These are phyloP conservation scores for Bagarius yarrelli DNA, from an alignment of 2,113 vertebrate species.

Conservation along the genomic window DNA sequence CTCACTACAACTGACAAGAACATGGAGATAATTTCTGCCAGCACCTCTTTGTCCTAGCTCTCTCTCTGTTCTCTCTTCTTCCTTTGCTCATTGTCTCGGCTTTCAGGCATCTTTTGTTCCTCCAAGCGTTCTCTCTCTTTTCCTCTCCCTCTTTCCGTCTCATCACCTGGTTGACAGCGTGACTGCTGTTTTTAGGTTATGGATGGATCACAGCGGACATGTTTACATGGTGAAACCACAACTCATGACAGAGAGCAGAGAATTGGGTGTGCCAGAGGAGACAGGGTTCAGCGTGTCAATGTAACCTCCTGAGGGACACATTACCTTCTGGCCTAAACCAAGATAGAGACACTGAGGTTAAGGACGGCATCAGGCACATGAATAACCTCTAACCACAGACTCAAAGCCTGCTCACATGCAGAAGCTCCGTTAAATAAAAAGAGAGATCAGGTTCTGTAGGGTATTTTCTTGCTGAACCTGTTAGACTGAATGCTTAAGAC, in stretches of 20 bases:
- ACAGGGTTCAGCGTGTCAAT: constrained; percentile 40
- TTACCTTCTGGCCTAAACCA: constrained; percentile 44
- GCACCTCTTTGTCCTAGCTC: background rate
- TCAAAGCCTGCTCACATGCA: constrained; percentile 18
- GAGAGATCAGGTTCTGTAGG: background rate
- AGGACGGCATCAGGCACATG: constrained; percentile 12
- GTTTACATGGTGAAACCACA: constrained; percentile 38
- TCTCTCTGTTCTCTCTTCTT: background rate
- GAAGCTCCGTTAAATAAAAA: background rate
- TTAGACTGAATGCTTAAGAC: background rate
- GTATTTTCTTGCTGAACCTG: background rate
- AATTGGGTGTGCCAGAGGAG: constrained; percentile 24
- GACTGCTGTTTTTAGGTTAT: constrained; percentile 46
- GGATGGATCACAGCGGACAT: constrained; percentile 31
- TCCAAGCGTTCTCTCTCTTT: background rate
- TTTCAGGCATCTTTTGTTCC: background rate
- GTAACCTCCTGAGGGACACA: constrained; percentile 48
- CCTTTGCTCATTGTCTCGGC: background rate
- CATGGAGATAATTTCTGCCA: background rate
- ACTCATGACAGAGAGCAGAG: constrained; percentile 33
- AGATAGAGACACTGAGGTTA: constrained; percentile 43
- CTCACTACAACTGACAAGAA: background rate
- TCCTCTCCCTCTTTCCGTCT: background rate
- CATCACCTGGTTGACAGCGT: constrained; percentile 44
- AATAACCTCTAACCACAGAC: background rate